Evolutionary conservation across 2,797 vertebrate species (phyloP).

Genomic region (Fringilla coelebs): DNA sequence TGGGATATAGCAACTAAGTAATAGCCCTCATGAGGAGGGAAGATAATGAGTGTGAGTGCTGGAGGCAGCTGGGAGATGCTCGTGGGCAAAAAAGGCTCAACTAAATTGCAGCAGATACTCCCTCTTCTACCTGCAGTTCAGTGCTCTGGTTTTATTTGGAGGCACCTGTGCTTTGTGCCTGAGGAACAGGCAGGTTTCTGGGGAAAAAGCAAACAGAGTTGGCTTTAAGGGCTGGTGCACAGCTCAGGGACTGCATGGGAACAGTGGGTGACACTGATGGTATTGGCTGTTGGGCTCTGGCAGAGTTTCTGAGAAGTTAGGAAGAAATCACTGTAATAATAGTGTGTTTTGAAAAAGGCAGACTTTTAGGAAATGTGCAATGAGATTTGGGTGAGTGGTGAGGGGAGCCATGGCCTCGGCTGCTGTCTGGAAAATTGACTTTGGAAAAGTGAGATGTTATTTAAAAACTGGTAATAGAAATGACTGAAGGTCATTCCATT

Average conservation of each 20-base stretch:
- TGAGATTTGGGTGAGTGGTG: constrained; percentile 25
- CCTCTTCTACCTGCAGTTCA: neutral
- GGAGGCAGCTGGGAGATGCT: neutral
- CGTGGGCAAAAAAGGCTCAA: neutral
- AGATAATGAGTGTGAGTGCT: neutral
- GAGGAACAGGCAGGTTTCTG: neutral
- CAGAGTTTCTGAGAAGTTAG: neutral
- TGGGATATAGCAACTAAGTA: neutral
- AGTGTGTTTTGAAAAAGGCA: neutral
- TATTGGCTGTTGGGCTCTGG: neutral
- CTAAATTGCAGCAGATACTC: neutral
- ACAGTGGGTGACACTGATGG: neutral
- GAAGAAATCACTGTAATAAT: neutral
- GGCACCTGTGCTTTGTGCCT: neutral
- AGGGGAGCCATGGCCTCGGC: constrained; percentile 23
- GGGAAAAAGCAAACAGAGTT: neutral
- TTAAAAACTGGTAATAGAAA: constrained; percentile 44
- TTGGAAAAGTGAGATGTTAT: constrained; percentile 51
- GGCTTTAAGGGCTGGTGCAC: neutral
- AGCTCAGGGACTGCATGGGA: neutral
- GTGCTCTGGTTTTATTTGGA: neutral
- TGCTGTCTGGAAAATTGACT: constrained; percentile 6
- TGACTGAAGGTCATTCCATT: constrained; percentile 34
- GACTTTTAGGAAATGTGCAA: constrained; percentile 16
- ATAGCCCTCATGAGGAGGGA: neutral